Conservation (phyloP, 2,888 invertebrate genomes). For the Leptinotarsa haldemani region DNA sequence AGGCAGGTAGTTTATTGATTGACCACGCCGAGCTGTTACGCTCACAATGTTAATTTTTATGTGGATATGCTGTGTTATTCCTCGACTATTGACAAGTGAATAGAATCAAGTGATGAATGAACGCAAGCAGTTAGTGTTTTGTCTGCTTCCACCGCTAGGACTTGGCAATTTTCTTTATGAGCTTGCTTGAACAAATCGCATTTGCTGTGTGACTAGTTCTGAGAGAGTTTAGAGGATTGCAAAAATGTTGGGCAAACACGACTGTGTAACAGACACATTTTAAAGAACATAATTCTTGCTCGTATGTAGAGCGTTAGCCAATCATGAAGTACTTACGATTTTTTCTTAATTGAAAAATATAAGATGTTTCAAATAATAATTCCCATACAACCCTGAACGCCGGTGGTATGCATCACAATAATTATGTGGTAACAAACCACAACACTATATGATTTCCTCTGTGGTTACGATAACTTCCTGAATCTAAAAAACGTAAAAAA, state of each 20-base stretch:
- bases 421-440: too few relatives aligned
- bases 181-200: background rate
- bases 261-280: background rate
- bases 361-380: too few relatives aligned
- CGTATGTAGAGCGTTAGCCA: too few relatives aligned
- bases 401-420: too few relatives aligned
- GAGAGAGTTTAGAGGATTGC: background rate
- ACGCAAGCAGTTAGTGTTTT: background rate
- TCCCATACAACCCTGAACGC: too few relatives aligned
- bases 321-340: too few relatives aligned
- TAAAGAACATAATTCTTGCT: background rate
- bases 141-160: background rate
- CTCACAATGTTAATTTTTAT: conserved; percentile 19
- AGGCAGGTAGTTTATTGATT: conserved; percentile 42
- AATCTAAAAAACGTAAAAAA: too few relatives aligned
- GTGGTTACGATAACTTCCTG: too few relatives aligned
- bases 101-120: conserved; percentile 10
- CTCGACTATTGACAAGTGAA: conserved; percentile 17
- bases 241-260: conserved; percentile 3
- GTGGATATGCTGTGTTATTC: background rate
- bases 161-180: too few relatives aligned
- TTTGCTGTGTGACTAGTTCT: background rate
- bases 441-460: too few relatives aligned
- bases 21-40: conserved; percentile 11
- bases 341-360: too few relatives aligned